Evolutionary conservation across 2,888 invertebrate species (phyloP), one percentile per base, ranked within the genome.

Genomic region (Drosophila mimetica): DNA sequence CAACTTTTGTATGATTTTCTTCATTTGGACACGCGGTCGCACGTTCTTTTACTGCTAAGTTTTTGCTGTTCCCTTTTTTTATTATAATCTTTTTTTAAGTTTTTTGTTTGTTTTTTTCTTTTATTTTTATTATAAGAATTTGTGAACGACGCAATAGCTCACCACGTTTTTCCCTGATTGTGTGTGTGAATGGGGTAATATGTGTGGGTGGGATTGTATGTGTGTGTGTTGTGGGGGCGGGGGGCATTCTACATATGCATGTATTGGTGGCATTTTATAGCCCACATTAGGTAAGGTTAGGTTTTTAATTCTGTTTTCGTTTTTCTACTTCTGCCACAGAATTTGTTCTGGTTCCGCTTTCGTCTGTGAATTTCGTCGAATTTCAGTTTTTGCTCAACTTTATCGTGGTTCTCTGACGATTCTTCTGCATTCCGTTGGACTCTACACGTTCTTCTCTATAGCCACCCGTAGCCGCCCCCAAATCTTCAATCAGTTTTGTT

Each of bases 271-370:
- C 71, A 71, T 75, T 71, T 80, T 74, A 71, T 81, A 85, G 69
- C 71, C 86, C 77, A 85, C 87, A 88, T 88, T 89, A 88, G 88
- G 88, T 82, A 85, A 89, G 88, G 88, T 89, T 88, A 88, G 89
- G 89, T 78, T 89, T 89, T 76, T 66, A 77, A 79, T 82, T 85
- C 72, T 72, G 58, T 83, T 86, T 77, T 79, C 73, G 71, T 63
- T 82, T 84, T 86, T 74, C 71, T 71, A 86, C 74, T 74, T 75
- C 59, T 69, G 52, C 69, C 58, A 65, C 73, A 59, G 60, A 71
- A 64, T 64, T 71, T 72, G 46, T 60, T 71, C 55, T 51, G 44
- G 54, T 44, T 47, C 50, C 41, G 57, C 63, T 30, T 59, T 61
- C 14, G 18, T 41, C 53, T 63, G 66, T 57, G 14, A 44, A 25